Conservation (phyloP, 2,797 vertebrate genomes). For the Rhinichthys osculus region DNA sequence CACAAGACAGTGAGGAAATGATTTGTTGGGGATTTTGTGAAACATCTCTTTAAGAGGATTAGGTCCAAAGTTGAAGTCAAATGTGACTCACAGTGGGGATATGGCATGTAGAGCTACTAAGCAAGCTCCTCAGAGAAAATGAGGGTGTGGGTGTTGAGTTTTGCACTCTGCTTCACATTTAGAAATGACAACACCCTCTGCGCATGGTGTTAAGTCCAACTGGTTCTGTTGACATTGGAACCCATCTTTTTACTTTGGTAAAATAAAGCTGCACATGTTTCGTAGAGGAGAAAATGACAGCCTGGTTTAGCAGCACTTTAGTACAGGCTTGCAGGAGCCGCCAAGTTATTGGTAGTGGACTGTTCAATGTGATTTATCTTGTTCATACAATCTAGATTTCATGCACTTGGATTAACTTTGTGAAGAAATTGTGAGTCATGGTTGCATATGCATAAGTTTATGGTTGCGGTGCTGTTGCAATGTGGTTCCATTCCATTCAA, state of each 20-base stretch:
- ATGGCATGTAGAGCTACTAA: slow-evolving; percentile 22
- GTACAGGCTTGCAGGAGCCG: background rate
- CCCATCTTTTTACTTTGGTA: background rate
- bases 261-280: background rate
- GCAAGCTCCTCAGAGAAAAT: slow-evolving; percentile 19
- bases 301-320: background rate
- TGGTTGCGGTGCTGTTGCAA: background rate
- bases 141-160: slow-evolving; percentile 45
- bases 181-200: slow-evolving; percentile 49
- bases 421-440: background rate
- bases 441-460: background rate
- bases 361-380: background rate
- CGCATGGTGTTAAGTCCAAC: background rate
- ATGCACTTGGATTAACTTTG: background rate
- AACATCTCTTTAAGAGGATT: slow-evolving; percentile 14
- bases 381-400: background rate
- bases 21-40: background rate
- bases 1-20: background rate
- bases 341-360: background rate
- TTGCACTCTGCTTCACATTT: slow-evolving; percentile 22
- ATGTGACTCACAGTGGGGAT: slow-evolving; percentile 46
- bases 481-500: background rate
- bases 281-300: background rate
- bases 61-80: slow-evolving; percentile 29
- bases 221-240: background rate